Conservation (phyloP, 2,797 vertebrate genomes). For the Megaceryle alcyon region DNA sequence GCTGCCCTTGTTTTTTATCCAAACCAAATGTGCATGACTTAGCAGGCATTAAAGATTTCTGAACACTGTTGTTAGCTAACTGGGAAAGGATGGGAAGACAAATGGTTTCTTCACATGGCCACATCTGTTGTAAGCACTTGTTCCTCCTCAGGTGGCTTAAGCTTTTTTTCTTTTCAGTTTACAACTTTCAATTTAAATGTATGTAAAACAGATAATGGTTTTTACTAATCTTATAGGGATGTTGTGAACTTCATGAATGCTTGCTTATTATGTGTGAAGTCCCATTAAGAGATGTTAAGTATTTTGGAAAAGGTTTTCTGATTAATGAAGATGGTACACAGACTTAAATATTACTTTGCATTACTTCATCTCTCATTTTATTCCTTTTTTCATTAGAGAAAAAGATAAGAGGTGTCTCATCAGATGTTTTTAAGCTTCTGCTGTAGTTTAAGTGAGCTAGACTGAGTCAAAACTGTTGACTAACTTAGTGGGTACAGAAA, state of each 20-base stretch:
- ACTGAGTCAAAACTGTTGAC: conserved; percentile 26
- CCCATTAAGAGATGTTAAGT: not conserved
- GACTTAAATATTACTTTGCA: not conserved
- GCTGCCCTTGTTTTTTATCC: not conserved
- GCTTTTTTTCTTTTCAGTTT: not conserved
- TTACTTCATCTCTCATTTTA: not conserved
- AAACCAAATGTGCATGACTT: not conserved
- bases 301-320: not conserved
- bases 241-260: not conserved
- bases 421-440: conserved; percentile 24
- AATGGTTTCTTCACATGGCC: not conserved
- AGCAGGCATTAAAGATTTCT: not conserved
- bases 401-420: not conserved
- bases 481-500: not conserved
- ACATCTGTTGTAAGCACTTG: not conserved
- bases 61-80: not conserved
- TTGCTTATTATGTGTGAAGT: not conserved
- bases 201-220: not conserved
- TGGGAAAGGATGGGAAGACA: not conserved
- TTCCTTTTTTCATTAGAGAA: not conserved
- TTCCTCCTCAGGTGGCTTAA: not conserved
- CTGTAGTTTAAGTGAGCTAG: not conserved
- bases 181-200: not conserved
- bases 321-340: not conserved
- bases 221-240: not conserved